Evolutionary conservation across 2,888 invertebrate species (phyloP), one percentile per base, ranked within the genome.

Genomic region (Melipona beecheii): DNA sequence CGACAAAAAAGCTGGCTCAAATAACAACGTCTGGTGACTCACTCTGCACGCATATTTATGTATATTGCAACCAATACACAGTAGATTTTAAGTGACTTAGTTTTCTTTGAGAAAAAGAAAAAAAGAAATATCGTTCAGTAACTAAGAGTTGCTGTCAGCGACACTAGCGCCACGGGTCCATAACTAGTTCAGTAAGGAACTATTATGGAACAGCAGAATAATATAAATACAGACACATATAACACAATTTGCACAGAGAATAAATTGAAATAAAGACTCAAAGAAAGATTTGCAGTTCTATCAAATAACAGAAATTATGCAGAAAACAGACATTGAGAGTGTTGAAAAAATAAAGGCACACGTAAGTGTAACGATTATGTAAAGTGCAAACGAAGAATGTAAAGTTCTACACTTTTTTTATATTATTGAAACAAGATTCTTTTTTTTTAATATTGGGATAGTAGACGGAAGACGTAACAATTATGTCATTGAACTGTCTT

Each of bases 21-120:
- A 11, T 24, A 54, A 21, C 54, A 24, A 71, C 4, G n/a, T 65
- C 13, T 54, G 17, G 21, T 4, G n/a, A 66, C 21, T 70, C 54
- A 27, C 9, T 43, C 2, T 11, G 21, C 31, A 21, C 24, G 13
- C 64, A 79, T 69, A 68, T 73, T 74, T 68, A 65, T 65, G 65
- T n/a, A 52, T 64, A 73, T 69, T 64, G 65, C 73, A 81, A 72
- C 64, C 19, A 76, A 58, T 62, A 56, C 11, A 36, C 70, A 36
- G 54, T 58, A 71, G 71, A 71, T 43, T 68, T 68, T 19, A 19
- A 4, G 2, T 19, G 19, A 68, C 19, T 68, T 68, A n/a, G n/a
- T 17, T 6, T n/a, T 19, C 5, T 21, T 64, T 4, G 21, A 21
- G n/a, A 43, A 43, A 24, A 60, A 11, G 9, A 21, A 56, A 21